Base-by-base conservation (phyloP, 2,113 vertebrate species). In the Ctenomys sociabilis region DNA sequence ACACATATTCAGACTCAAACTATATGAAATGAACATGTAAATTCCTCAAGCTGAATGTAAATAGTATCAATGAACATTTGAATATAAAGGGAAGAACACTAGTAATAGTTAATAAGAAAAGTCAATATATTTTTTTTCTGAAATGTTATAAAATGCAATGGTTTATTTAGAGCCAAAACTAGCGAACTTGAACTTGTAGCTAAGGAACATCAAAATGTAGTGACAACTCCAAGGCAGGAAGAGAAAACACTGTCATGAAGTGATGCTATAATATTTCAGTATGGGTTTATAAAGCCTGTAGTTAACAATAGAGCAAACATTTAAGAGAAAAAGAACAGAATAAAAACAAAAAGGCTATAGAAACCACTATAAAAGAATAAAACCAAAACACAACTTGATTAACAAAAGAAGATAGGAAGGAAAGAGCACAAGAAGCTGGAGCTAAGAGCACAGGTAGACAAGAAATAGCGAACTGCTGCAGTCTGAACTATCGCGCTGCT, bases 341-440 rank as follows among this genome's bases (percentile, higher is more conserved):
- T 72, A 57, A 90, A 82, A 91, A 57, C 32, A 21, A 37, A 85
- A 88, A 37, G 16, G 3, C 17, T 16, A 54, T 10, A 52, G 66
- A 95, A 21, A 37, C 61, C 43, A n/a, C 1, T 68, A 21, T 80
- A 40, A 87, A 85, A 26, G 40, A 35, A 68, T 26, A 49, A 72
- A 95, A 64, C 37, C 70, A 80, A 82, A 52, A 66, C 26, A 63
- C 75, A 72, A 30, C 14, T 49, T 78, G 73, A 81, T 32, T 89
- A 91, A 75, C 26, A 5, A 49, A 80, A 89, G 87, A 70, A 85
- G 45, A 72, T 10, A 86, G 66, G 40, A 95, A 95, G 80, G 7
- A n/a, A 72, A 43, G 63, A 80, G 66, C 8, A 88, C 84, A 52
- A 70, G 17, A 30, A 49, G 3, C 37, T 70, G 16, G 64, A 49